Evolutionary conservation across 2,113 vertebrate species (phyloP).

Genomic region (Indri indri): DNA sequence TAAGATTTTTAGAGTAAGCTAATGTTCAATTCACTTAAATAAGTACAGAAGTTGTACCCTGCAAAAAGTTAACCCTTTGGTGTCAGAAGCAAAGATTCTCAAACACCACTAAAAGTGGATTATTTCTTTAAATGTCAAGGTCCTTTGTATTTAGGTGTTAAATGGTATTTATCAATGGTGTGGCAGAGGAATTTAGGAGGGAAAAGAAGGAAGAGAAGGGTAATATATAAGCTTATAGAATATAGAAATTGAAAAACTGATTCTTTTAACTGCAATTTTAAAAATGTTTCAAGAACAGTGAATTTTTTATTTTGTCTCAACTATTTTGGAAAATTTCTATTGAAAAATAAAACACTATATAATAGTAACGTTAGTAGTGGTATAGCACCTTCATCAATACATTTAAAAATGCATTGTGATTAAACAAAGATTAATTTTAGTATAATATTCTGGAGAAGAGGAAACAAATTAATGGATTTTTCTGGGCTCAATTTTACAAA

Average conservation of each 20-base stretch:
- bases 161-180: not conserved
- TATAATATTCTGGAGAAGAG: not conserved
- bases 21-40: slow-evolving; percentile 74
- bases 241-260: not conserved
- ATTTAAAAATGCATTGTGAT: not conserved
- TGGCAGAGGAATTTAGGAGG: not conserved
- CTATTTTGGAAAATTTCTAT: not conserved
- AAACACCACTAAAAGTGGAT: not conserved
- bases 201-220: not conserved
- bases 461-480: not conserved
- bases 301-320: not conserved
- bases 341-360: not conserved
- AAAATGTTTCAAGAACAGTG: not conserved
- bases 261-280: not conserved
- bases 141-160: not conserved
- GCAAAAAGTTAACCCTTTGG: slow-evolving; percentile 40
- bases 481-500: not conserved
- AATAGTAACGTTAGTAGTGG: not conserved
- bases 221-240: not conserved
- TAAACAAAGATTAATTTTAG: not conserved
- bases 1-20: slow-evolving; percentile 69
- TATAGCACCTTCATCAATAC: not conserved
- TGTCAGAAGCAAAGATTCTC: slow-evolving; percentile 57
- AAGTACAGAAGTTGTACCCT: slow-evolving; percentile 57
- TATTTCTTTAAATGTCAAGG: not conserved